Percentiles rank a stretch among this genome's conserved stretches.
Conservation (phyloP, 1,140 invertebrate species). For the Eupeodes corollae region DNA sequence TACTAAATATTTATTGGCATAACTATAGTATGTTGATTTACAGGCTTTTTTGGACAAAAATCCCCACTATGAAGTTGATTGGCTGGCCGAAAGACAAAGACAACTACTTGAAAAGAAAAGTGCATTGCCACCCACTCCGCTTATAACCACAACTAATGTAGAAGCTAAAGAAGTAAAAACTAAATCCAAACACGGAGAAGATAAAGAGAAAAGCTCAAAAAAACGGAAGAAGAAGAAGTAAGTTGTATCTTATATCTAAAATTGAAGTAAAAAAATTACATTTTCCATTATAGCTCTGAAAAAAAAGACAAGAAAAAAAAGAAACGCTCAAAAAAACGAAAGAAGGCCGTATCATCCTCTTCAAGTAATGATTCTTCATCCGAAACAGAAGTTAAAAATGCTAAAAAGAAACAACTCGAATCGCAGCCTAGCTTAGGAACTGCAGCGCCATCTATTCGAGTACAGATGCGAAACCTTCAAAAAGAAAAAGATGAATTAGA, state of each 20-base stretch:
- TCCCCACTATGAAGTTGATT: constrained; percentile 74
- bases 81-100: constrained; percentile 63
- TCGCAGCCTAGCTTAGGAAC: constrained; percentile 14
- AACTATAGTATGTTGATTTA: constrained; percentile 5
- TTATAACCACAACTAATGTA: constrained; percentile 26
- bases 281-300: constrained; percentile 6
- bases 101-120: constrained; percentile 16
- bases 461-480: constrained; percentile 11
- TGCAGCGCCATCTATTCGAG: neutral
- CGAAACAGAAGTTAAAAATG: constrained; percentile 40
- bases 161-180: constrained; percentile 21
- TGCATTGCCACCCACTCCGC: constrained; percentile 24
- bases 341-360: constrained; percentile 25
- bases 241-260: constrained; percentile 1
- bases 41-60: constrained; percentile 69
- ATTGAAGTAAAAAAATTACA: neutral
- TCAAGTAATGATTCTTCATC: constrained; percentile 40
- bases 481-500: constrained; percentile 38
- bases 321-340: constrained; percentile 38
- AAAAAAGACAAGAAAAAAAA: constrained; percentile 49
- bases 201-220: constrained; percentile 23
- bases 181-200: constrained; percentile 34
- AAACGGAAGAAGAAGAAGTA: constrained; percentile 32
- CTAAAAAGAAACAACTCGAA: constrained; percentile 40
- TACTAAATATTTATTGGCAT: neutral